Base-by-base conservation (phyloP, 2,888 invertebrate species). In the Junonia oenone region DNA sequence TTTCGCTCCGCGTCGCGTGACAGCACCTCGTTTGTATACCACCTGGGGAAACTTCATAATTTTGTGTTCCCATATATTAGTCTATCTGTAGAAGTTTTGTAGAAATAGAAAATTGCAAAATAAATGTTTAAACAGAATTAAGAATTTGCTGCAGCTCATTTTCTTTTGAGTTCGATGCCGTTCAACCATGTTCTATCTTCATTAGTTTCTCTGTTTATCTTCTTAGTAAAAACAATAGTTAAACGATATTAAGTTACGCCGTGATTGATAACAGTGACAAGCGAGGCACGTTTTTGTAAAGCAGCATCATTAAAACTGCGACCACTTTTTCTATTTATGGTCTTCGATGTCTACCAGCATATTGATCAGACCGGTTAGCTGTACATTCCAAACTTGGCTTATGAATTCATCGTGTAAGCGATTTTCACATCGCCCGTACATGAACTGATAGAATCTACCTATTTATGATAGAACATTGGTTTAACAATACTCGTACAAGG, bases 291-390 rank as follows among this genome's bases (percentile, higher is more conserved):
- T 77, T 82, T 82, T 76, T 73, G 73, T 77, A 63, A 65, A 70
- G 72, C 71, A 65, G 63, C 69, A 75, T 83, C 82, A 78, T 87
- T 84, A 85, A 81, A 77, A 66, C 67, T 59, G 68, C 68, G 71
- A 71, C 73, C 71, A 77, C 73, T 75, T 74, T 79, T 82, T 76
- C 82, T 84, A 81, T 84, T 82, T 88, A 87, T 82, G 85, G 87
- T 78, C 75, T 71, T 69, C 65, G 78, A 73, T 78, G 79, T 81
- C 79, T 78, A 69, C 75, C 71, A 70, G 78, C 78, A 77, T 86
- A 86, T 83, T 82, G 85, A 85, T 82, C 65, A 67, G 72, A 81
- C 79, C 76, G 78, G 81, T 80, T 74, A 55, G 51, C 59, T 61
- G 55, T 62, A 51, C 56, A 58, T 53, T 56, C 57, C 63, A 61